Percentiles rank a stretch among this genome's conserved stretches.
Evolutionary conservation across 2,113 vertebrate genomes (phyloP).

Genomic region (Pachycephala philippinensis): DNA sequence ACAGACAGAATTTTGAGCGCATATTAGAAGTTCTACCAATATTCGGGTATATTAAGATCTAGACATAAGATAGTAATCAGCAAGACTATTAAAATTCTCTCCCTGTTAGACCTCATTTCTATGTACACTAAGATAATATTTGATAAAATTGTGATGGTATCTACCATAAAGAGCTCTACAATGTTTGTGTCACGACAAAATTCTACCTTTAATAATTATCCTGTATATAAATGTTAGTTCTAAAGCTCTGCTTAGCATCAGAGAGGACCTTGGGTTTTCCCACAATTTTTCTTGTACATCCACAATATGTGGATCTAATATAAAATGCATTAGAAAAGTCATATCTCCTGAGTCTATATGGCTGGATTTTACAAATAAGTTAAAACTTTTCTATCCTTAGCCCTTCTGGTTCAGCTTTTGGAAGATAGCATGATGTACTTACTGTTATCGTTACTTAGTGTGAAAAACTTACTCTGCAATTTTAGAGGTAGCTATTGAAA

Average conservation of each 20-base stretch:
- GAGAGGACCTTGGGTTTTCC: not conserved
- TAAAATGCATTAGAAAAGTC: not conserved
- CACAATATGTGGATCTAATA: not conserved
- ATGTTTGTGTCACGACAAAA: not conserved
- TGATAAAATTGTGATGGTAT: not conserved
- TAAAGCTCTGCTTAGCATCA: not conserved
- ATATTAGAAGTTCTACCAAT: not conserved
- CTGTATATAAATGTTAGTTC: not conserved
- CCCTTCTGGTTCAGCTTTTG: not conserved
- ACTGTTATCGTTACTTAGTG: not conserved
- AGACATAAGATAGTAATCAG: not conserved
- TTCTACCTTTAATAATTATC: not conserved
- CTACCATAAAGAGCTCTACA: not conserved
- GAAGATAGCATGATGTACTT: not conserved
- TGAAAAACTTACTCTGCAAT: not conserved
- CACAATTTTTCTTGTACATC: not conserved
- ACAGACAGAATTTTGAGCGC: not conserved
- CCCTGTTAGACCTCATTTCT: not conserved
- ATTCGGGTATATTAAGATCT: not conserved
- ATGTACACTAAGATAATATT: not conserved
- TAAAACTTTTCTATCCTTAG: not conserved
- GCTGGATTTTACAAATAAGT: not conserved
- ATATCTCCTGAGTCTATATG: not conserved
- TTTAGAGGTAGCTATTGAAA: not conserved
- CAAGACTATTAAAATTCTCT: not conserved